Percentiles rank a stretch among this genome's conserved stretches.
Evolutionary conservation across 2,113 vertebrate genomes (phyloP).

Genomic region (Sitta europaea): DNA sequence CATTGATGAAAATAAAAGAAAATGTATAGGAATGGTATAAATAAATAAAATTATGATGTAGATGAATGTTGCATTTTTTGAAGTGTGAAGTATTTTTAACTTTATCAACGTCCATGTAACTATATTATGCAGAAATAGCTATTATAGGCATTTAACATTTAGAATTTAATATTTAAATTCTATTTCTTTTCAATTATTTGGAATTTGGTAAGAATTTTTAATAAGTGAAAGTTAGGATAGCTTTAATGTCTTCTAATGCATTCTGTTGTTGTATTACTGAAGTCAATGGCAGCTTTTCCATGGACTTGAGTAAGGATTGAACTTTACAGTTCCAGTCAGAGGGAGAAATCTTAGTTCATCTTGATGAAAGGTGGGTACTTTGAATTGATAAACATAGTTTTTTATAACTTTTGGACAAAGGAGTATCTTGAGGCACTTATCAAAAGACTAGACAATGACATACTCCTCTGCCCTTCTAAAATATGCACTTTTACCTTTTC

Average conservation of each 20-base stretch:
- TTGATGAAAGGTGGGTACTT: neutral
- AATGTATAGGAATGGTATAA: neutral
- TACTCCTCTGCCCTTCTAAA: neutral
- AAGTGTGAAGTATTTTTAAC: neutral
- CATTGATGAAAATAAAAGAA: neutral
- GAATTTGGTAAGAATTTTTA: neutral
- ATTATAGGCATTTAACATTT: neutral
- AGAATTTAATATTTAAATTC: neutral
- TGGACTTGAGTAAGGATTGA: neutral
- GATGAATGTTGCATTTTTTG: neutral
- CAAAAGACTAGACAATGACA: neutral
- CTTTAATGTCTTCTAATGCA: neutral
- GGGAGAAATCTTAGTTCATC: neutral
- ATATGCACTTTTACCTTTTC: neutral
- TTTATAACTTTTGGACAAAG: neutral
- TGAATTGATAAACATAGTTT: neutral
- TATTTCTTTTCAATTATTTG: neutral
- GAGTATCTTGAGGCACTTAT: neutral
- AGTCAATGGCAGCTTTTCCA: neutral
- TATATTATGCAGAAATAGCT: neutral
- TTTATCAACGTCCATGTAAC: neutral
- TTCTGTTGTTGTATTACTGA: neutral
- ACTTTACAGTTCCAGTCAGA: neutral
- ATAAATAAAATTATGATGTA: neutral
- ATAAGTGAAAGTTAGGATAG: neutral